These are phyloP conservation scores for Amphiduros pacificus DNA, from an alignment of 2,888 invertebrate species.

Conservation along the genomic window DNA sequence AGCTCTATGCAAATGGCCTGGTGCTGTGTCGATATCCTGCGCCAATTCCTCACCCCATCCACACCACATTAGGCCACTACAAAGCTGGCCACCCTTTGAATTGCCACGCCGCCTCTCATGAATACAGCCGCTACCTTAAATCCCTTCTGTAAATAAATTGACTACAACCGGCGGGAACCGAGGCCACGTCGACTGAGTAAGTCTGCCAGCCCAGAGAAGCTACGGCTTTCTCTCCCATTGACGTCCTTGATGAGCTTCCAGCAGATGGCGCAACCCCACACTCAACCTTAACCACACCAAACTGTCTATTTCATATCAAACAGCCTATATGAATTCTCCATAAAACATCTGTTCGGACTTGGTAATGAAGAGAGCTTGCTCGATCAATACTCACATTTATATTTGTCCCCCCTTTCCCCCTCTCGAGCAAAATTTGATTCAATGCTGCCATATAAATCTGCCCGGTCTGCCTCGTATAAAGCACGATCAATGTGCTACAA, in stretches of 20 bases:
- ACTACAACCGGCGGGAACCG: too few relatives aligned
- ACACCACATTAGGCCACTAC: neutral
- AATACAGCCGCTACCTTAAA: too few relatives aligned
- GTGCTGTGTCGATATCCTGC: too few relatives aligned
- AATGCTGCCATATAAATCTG: neutral
- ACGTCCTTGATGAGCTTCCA: too few relatives aligned
- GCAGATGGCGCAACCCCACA: too few relatives aligned
- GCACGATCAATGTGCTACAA: slow-evolving; percentile 3
- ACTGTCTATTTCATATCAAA: neutral
- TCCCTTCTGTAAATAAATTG: too few relatives aligned
- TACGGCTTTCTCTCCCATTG: too few relatives aligned
- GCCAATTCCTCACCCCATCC: neutral
- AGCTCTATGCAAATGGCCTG: neutral
- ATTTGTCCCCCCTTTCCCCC: neutral
- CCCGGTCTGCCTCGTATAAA: neutral
- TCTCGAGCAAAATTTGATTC: slow-evolving; percentile 4
- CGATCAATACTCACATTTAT: slow-evolving; percentile 10
- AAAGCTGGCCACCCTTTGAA: neutral
- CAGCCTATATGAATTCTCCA: slow-evolving; percentile 3
- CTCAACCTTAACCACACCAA: too few relatives aligned
- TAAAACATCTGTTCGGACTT: slow-evolving; percentile 8
- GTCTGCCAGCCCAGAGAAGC: too few relatives aligned
- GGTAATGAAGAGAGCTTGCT: slow-evolving; percentile 9
- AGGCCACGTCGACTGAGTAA: too few relatives aligned
- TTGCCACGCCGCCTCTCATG: too few relatives aligned